Conservation (phyloP, 2,888 invertebrate species). For the Kuschelorhynchus macadamiae region DNA sequence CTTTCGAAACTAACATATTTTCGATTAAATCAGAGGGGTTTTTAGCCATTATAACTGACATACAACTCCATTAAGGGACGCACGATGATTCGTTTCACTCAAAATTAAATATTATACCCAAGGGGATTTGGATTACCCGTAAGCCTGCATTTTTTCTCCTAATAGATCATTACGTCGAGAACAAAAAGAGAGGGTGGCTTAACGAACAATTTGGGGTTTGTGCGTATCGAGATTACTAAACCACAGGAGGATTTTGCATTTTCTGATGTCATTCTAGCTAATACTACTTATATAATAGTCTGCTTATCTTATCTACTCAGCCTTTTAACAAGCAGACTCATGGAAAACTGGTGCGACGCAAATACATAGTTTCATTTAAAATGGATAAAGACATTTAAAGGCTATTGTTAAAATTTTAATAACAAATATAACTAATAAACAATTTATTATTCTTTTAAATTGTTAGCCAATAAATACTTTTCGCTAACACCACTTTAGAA, state of each 20-base stretch:
- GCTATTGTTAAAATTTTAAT: too few relatives aligned
- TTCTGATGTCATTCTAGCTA: background rate
- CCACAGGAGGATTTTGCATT: background rate
- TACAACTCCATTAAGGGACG: conserved; percentile 23
- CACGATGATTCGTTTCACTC: conserved; percentile 27
- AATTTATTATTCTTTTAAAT: too few relatives aligned
- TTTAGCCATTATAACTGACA: background rate
- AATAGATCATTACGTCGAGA: conserved; percentile 39
- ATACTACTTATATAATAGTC: too few relatives aligned
- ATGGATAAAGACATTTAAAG: too few relatives aligned
- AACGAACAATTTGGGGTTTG: conserved; percentile 41
- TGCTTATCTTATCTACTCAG: conserved; percentile 1
- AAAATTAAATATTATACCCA: conserved; percentile 38
- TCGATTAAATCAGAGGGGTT: too few relatives aligned
- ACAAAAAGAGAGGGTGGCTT: conserved; percentile 44
- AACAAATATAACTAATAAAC: too few relatives aligned
- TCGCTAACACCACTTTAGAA: too few relatives aligned
- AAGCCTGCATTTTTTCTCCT: conserved; percentile 39
- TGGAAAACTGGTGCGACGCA: too few relatives aligned
- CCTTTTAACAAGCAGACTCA: too few relatives aligned
- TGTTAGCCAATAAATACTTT: too few relatives aligned
- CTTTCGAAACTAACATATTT: too few relatives aligned
- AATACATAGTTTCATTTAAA: too few relatives aligned
- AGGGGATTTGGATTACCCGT: conserved; percentile 35
- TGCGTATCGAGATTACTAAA: conserved; percentile 1